Evolutionary conservation across 2,797 vertebrate species (phyloP).

Genomic region (Falco rusticolus): DNA sequence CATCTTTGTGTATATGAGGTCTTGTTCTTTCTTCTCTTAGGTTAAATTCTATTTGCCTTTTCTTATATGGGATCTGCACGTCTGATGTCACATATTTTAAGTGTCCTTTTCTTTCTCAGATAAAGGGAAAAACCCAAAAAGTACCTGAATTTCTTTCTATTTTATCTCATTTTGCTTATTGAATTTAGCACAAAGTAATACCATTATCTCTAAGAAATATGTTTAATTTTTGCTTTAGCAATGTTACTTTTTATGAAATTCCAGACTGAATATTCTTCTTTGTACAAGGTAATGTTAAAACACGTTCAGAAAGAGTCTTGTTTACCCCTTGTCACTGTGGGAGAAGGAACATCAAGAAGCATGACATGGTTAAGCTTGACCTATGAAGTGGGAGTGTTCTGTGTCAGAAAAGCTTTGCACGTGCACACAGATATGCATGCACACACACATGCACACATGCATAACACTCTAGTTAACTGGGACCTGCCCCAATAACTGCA

Average conservation of each 20-base stretch:
- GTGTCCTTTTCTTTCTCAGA: neutral
- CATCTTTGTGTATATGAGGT: neutral
- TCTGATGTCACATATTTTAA: neutral
- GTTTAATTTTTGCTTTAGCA: neutral
- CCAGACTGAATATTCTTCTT: neutral
- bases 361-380: neutral
- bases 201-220: neutral
- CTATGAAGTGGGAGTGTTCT: neutral
- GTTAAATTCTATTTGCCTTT: neutral
- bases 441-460: accelerated
- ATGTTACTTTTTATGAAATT: neutral
- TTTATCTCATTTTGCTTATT: neutral
- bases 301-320: neutral
- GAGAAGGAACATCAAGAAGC: neutral
- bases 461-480: neutral
- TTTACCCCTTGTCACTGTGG: neutral
- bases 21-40: neutral
- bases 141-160: neutral
- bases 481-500: neutral
- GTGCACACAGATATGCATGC: neutral
- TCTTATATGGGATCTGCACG: neutral
- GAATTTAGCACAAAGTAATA: neutral
- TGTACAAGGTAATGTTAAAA: neutral
- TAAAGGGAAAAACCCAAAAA: neutral
- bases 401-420: neutral